Base-by-base conservation (phyloP, 2,797 vertebrate species). In the Megaceryle alcyon region DNA sequence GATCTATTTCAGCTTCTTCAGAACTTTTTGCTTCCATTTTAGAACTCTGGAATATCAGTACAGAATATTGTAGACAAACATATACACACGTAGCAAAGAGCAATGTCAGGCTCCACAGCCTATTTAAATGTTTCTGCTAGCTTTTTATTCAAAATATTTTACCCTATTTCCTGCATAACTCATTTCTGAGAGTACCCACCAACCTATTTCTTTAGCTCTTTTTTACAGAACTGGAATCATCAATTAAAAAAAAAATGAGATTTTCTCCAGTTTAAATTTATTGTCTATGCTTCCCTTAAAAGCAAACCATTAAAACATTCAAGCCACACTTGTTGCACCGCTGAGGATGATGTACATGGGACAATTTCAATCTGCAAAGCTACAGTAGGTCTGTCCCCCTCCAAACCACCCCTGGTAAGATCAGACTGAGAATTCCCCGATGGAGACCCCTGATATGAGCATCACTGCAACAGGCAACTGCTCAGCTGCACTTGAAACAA, bases 1-100 rank as follows among this genome's bases (percentile, higher is more conserved):
- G 78, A 93, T 63, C 75, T 86, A 73, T 41, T 82, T 65, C 57
- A 60, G 76, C 72, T 91, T 35, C 78, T 85, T 83, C 20, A 78
- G 60, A 95, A 91, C 83, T 90, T 77, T 82, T 23, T 28, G 29
- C 1, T 14, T 77, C n/a, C 79, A 44, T 56, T 76, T 91, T 26
- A 79, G 70, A 41, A 41, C 69, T 87, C 82, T 61, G 56, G 44
- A 68, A 70, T 44, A 76, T 22, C 10, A 33, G 33, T 20, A 22
- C 18, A 87, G 63, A 46, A 3, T 82, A 68, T 57, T 87, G 89
- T 12, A 53, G 76, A 44, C 14, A 64, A 25, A 35, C 71, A 39
- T 4, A 21, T 4, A 19, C 4, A 23, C 9, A 57, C 2, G 7
- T 0, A 73, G 68, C 75, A 71, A 75, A 70, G 51, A 80, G 70